Percentiles rank a stretch among this genome's conserved stretches.
Evolutionary conservation across 2,888 invertebrate species (phyloP).

Genomic region (Sialis lutaria): DNA sequence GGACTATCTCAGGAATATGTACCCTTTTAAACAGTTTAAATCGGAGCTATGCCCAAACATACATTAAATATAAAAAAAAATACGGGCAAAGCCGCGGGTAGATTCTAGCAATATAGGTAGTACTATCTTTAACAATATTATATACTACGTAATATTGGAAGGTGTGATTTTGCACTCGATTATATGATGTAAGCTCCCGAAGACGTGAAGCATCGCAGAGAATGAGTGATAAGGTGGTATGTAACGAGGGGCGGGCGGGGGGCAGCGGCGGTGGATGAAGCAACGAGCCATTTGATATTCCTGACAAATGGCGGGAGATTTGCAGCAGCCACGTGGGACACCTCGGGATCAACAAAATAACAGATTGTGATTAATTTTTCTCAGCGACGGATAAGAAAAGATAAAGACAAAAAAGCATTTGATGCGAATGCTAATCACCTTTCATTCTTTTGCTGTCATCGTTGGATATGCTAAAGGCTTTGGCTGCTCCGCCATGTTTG

Average conservation of each 20-base stretch:
- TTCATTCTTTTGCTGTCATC: too few relatives aligned
- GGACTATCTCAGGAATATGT: too few relatives aligned
- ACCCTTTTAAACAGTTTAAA: too few relatives aligned
- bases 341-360: neutral
- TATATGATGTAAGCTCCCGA: neutral
- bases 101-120: too few relatives aligned
- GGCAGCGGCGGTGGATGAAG: neutral
- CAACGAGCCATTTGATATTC: slow-evolving; percentile 25
- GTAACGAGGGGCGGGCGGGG: neutral
- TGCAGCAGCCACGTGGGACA: slow-evolving; percentile 6
- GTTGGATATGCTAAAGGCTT: too few relatives aligned
- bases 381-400: neutral
- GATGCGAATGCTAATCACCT: neutral
- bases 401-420: neutral
- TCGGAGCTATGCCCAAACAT: too few relatives aligned
- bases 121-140: too few relatives aligned
- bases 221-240: neutral
- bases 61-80: too few relatives aligned
- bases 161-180: too few relatives aligned
- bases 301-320: slow-evolving; percentile 22
- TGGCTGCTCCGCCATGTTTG: too few relatives aligned
- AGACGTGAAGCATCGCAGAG: neutral
- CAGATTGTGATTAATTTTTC: neutral
- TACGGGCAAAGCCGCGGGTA: too few relatives aligned
- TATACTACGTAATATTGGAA: too few relatives aligned